A percentile compares a stretch with the other conserved stretches of the same genome.
Evolutionary conservation across 2,113 vertebrate genomes (phyloP).

Genomic region (Chaetura pelagica): DNA sequence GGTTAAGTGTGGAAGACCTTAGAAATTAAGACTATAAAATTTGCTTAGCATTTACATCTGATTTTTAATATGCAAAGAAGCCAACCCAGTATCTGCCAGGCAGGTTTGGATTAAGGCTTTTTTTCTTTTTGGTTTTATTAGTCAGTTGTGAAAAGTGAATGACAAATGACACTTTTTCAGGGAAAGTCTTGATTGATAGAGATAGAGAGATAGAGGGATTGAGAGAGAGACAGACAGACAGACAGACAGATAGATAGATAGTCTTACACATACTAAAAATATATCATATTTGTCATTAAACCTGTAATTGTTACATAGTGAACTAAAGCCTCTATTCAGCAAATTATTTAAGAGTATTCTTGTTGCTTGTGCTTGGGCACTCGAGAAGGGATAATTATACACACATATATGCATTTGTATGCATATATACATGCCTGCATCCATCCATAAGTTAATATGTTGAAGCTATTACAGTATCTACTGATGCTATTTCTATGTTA

Average conservation of each 20-base stretch:
- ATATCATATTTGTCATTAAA: background rate
- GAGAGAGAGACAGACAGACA: too few species aligned
- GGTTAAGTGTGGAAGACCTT: background rate
- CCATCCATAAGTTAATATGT: background rate
- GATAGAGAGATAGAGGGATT: too few species aligned
- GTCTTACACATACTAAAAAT: too few species aligned
- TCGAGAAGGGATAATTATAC: background rate
- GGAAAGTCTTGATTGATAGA: background rate
- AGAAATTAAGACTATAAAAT: background rate
- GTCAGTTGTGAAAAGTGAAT: background rate
- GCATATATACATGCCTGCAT: background rate
- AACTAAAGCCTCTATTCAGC: background rate
- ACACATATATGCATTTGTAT: background rate
- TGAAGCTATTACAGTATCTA: background rate
- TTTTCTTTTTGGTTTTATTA: background rate
- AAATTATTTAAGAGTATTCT: background rate
- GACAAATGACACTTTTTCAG: background rate
- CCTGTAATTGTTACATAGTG: background rate
- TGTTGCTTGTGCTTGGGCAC: background rate
- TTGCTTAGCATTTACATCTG: background rate
- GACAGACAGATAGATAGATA: too few species aligned
- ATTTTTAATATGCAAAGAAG: background rate
- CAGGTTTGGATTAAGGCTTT: background rate
- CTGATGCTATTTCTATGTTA: background rate
- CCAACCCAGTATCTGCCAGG: background rate